Evolutionary conservation across 2,797 vertebrate genomes (phyloP).

Genomic region (Cryptoblepharus egeriae): DNA sequence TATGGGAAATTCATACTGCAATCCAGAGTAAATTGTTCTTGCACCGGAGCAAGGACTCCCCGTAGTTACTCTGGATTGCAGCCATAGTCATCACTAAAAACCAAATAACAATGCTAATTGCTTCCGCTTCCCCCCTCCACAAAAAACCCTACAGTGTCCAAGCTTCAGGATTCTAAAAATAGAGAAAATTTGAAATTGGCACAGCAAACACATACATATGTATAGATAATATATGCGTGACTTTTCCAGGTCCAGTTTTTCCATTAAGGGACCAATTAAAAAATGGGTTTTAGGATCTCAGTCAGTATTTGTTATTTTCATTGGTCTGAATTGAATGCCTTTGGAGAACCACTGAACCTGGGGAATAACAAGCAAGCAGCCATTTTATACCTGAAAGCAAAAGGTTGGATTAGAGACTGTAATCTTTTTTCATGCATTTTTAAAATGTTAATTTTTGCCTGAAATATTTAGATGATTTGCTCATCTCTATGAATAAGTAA

Average conservation of each 20-base stretch:
- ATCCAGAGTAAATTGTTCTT: no score
- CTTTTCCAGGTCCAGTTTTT: neutral
- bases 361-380: neutral
- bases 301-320: slow-evolving; percentile 49
- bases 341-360: slow-evolving; percentile 39
- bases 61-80: no score
- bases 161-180: neutral
- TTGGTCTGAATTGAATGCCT: slow-evolving; percentile 53
- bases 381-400: slow-evolving; percentile 54
- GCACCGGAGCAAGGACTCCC: no score
- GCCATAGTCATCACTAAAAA: neutral
- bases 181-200: neutral
- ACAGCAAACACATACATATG: neutral
- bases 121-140: neutral
- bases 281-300: neutral
- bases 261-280: neutral
- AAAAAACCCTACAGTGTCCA: neutral
- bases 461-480: slow-evolving; percentile 72
- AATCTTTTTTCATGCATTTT: slow-evolving; percentile 75
- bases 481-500: slow-evolving; percentile 75
- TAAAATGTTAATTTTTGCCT: slow-evolving; percentile 75
- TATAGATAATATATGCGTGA: neutral
- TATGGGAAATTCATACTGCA: no score
- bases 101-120: neutral
- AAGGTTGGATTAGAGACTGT: slow-evolving; percentile 66